Percentiles rank a stretch among this genome's conserved stretches.
Conservation (phyloP, 1,140 invertebrate species). For the Drosophila nannoptera region DNA sequence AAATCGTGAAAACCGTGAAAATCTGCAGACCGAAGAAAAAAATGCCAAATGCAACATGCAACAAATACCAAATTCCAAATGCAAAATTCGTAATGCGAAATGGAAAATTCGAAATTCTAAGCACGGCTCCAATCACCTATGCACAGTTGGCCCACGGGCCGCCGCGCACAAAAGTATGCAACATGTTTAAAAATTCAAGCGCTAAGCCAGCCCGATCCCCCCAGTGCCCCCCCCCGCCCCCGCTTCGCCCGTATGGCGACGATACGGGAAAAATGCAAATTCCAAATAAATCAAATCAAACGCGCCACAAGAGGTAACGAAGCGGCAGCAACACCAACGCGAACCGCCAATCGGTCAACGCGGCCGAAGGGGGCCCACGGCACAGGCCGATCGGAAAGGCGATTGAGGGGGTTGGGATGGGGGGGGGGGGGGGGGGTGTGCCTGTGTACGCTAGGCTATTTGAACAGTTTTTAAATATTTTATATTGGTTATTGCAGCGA, state of each 20-base stretch:
- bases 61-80: conserved; percentile 34
- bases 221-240: background rate
- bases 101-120: conserved; percentile 63
- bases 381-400: background rate
- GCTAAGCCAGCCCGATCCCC: conserved; percentile 29
- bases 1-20: too few species aligned
- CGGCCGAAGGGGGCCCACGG: background rate
- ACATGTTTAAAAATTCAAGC: conserved; percentile 69
- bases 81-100: conserved; percentile 14
- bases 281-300: conserved; percentile 76
- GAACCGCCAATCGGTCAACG: conserved; percentile 40
- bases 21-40: too few species aligned
- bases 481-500: conserved; percentile 73
- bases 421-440: background rate
- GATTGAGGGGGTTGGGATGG: background rate
- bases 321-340: conserved; percentile 72
- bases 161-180: conserved; percentile 68
- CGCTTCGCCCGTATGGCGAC: too few species aligned
- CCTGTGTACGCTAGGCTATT: conserved; percentile 26
- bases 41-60: too few species aligned
- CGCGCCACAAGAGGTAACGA: conserved; percentile 70
- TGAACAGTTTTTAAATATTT: conserved; percentile 71
- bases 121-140: conserved; percentile 43
- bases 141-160: conserved; percentile 27
- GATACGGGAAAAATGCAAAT: conserved; percentile 70